phyloP scores from a whole-genome alignment of 2,113 vertebrate genomes.

The Malaclemys terrapin region DNA sequence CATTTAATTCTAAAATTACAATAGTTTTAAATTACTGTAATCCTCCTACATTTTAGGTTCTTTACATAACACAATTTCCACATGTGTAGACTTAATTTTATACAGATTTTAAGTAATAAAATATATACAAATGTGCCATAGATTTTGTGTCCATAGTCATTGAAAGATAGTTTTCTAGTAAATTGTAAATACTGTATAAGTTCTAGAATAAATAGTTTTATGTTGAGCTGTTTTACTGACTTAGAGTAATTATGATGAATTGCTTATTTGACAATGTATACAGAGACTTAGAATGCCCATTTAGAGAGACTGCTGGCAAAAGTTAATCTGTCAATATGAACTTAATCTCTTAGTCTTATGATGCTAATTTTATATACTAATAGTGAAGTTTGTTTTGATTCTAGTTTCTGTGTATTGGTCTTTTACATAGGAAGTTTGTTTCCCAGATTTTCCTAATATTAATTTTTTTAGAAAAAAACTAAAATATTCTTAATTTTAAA shows the following conservation, averaged over 20 bases:
- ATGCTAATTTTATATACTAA: slow-evolving; percentile 71
- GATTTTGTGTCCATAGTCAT: slow-evolving; percentile 70
- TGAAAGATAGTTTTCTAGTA: slow-evolving; percentile 77
- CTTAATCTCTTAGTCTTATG: slow-evolving; percentile 63
- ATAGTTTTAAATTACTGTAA: slow-evolving; percentile 67
- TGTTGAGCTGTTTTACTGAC: slow-evolving; percentile 51
- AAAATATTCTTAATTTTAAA: slow-evolving; percentile 7
- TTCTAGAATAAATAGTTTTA: slow-evolving; percentile 70
- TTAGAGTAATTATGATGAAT: background rate
- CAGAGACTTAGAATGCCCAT: slow-evolving; percentile 60
- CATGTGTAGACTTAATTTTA: slow-evolving; percentile 70
- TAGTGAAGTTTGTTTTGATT: slow-evolving; percentile 61
- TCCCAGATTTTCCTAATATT: slow-evolving; percentile 28
- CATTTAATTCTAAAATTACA: slow-evolving; percentile 53
- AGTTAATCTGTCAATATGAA: slow-evolving; percentile 25
- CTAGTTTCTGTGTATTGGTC: slow-evolving; percentile 46
- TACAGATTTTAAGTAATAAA: slow-evolving; percentile 71
- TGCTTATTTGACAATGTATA: slow-evolving; percentile 44
- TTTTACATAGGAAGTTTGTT: slow-evolving; percentile 49
- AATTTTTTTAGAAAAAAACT: slow-evolving; percentile 29
- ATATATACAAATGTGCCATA: slow-evolving; percentile 79
- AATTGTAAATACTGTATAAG: slow-evolving; percentile 78
- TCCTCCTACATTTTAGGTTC: slow-evolving; percentile 70
- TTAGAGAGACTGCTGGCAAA: slow-evolving; percentile 61
- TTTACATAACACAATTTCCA: slow-evolving; percentile 59